Percentiles rank a stretch among this genome's conserved stretches.
Evolutionary conservation across 2,797 vertebrate genomes (phyloP).

Genomic region (Tamandua tetradactyla): DNA sequence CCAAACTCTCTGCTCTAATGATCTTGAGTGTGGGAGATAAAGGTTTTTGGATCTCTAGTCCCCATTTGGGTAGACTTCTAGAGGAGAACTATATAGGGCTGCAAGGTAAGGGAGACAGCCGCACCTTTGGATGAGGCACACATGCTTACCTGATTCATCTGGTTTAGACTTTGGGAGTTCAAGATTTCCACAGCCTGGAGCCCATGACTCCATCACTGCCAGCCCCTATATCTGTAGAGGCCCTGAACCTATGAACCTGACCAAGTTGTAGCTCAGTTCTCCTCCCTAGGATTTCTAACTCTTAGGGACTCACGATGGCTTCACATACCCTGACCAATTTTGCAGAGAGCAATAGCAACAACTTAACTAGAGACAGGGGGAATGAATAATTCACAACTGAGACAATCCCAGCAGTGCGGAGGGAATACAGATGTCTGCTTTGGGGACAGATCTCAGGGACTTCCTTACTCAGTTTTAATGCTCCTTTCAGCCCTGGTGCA

Average conservation of each 20-base stretch:
- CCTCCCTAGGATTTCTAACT: neutral
- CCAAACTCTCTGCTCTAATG: neutral
- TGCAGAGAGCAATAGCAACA: neutral
- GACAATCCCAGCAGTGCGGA: neutral
- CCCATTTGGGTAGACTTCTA: neutral
- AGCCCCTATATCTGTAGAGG: neutral
- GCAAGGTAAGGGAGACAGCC: neutral
- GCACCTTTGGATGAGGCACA: neutral
- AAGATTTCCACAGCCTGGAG: neutral
- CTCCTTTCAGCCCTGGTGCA: neutral
- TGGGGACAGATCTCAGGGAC: neutral
- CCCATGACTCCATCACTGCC: neutral
- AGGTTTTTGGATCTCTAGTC: neutral
- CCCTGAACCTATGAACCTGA: neutral
- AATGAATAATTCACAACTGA: slow-evolving; percentile 40
- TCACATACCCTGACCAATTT: accelerated
- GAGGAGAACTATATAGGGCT: neutral
- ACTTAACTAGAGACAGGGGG: neutral
- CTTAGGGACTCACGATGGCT: neutral
- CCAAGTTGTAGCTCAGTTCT: neutral
- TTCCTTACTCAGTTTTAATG: neutral
- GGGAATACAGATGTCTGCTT: neutral
- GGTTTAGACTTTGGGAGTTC: neutral
- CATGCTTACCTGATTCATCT: neutral
- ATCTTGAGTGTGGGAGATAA: neutral